Base-by-base conservation (phyloP, 2,113 vertebrate species). In the Dromaius novaehollandiae region DNA sequence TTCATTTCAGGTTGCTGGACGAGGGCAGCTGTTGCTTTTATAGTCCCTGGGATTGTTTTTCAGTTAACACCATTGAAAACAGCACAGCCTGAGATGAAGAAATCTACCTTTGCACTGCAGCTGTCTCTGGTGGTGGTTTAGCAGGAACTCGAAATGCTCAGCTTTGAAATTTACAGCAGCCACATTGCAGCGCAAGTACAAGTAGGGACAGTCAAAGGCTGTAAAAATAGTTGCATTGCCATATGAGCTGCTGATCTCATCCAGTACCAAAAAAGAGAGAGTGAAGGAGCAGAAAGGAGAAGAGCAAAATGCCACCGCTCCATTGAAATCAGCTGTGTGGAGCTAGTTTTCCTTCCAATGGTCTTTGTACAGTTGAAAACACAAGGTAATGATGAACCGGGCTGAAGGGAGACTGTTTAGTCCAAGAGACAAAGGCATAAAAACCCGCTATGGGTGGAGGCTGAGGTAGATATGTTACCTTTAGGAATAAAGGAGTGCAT, bases 51-150 rank as follows among this genome's bases (percentile, higher is more conserved):
- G 13, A 13, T 5, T 25, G 36, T 11, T 87, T 90, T 87, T 69
- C 18, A 30, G 8, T 11, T 53, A 51, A 69, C 68, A 11, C 4
- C 74, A 24, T 19, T 40, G 77, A 42, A 86, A 78, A 51, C 36
- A 82, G 12, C 42, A 58, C 8, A 64, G 55, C 42, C 22, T 40
- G 36, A 63, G 78, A 75, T 24, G 69, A 76, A 71, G 79, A 76
- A 93, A 84, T 44, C 50, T n/a, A 88, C 79, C 30, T 90, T 80
- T 86, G 50, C 18, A 24, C 38, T 44, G 69, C 88, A 95, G 79
- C 83, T 95, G 88, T 53, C 74, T 61, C 74, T 83, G 38, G 34
- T 13, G 48, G 64, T 38, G 56, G 64, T 89, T 92, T 48, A 92
- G 63, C 5, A 89, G 65, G 38, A 38, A 73, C 46, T 18, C 3